phyloP scores from a whole-genome alignment of 2,888 invertebrate species.

The Doris montereyensis region DNA sequence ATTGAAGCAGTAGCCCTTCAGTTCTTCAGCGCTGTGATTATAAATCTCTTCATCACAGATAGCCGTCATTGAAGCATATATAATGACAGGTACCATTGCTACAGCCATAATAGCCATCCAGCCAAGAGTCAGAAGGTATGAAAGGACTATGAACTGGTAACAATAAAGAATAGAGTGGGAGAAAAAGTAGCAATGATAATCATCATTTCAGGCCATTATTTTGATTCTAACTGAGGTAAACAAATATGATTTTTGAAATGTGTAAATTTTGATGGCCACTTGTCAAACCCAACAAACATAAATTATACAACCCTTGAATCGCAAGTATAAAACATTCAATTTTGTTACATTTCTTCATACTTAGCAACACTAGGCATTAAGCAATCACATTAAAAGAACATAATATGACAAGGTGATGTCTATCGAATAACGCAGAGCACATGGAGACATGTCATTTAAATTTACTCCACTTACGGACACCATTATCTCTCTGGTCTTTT shows the following conservation, averaged over 20 bases:
- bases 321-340: too few species aligned
- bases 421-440: too few species aligned
- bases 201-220: neutral
- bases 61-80: conserved; percentile 63
- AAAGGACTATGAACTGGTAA: conserved; percentile 67
- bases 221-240: too few species aligned
- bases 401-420: too few species aligned
- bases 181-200: neutral
- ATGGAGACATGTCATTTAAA: too few species aligned
- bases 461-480: too few species aligned
- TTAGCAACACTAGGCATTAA: too few species aligned
- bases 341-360: too few species aligned
- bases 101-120: conserved; percentile 67
- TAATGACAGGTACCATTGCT: conserved; percentile 64
- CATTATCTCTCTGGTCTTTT: too few species aligned
- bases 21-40: conserved; percentile 53
- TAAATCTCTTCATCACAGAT: conserved; percentile 68
- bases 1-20: conserved; percentile 64
- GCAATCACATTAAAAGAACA: too few species aligned
- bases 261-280: neutral
- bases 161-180: neutral
- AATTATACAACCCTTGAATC: too few species aligned
- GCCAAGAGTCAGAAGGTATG: conserved; percentile 67
- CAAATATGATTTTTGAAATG: neutral
- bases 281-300: neutral